Evolutionary conservation across 2,888 invertebrate species (phyloP).

Genomic region (Therioaphis trifolii): DNA sequence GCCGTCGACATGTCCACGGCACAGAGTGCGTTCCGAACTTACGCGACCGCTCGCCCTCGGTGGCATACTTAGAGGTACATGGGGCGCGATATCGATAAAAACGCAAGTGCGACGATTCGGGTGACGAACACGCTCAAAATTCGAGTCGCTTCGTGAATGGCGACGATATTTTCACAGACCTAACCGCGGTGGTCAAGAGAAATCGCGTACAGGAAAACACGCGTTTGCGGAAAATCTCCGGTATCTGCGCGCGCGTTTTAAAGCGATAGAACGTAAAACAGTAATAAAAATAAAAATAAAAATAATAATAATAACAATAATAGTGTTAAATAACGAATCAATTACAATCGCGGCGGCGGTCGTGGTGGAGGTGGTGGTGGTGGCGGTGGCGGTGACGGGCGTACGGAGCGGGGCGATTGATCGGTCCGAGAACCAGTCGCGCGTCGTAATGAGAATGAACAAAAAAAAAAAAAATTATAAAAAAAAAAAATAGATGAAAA

Average conservation of each 20-base stretch:
- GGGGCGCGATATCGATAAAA: background rate
- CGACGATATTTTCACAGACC: no score
- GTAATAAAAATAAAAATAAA: background rate
- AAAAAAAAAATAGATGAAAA: background rate
- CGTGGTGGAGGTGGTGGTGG: background rate
- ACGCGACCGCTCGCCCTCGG: no score
- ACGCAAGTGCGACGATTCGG: background rate
- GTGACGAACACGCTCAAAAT: no score
- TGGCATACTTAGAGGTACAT: no score
- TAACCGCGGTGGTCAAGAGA: no score
- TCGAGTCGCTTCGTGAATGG: no score
- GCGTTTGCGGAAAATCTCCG: no score
- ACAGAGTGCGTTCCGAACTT: no score
- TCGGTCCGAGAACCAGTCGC: constrained; percentile 27
- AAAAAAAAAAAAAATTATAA: background rate
- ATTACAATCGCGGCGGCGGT: background rate
- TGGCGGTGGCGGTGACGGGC: background rate
- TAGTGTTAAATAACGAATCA: constrained; percentile 8
- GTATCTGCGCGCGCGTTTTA: background rate
- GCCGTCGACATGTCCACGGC: no score
- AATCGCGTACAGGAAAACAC: no score
- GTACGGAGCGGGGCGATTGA: constrained; percentile 25
- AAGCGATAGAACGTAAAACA: no score
- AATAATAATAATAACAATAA: background rate
- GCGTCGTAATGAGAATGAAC: background rate